These are phyloP conservation scores for Eucidaris tribuloides DNA, from an alignment of 35 echinoderm and acorn worm genomes.

Conservation along the genomic window DNA sequence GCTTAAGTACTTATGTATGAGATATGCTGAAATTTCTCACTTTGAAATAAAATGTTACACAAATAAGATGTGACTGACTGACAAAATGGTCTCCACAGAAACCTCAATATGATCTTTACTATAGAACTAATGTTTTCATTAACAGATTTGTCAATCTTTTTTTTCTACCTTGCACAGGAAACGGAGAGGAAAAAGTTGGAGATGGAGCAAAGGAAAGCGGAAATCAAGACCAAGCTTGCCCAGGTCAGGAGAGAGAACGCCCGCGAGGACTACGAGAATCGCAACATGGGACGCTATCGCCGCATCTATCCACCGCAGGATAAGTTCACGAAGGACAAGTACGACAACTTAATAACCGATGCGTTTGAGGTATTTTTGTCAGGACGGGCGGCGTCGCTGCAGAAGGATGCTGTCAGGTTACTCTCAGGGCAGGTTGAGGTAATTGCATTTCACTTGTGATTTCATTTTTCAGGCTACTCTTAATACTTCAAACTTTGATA, in stretches of 20 bases:
- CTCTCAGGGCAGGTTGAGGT: constrained; percentile 40
- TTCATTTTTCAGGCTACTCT: neutral
- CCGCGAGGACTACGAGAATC: constrained; percentile 89
- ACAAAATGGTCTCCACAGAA: neutral
- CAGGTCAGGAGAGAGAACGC: constrained; percentile 88
- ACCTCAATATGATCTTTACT: neutral
- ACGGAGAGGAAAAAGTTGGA: constrained; percentile 57
- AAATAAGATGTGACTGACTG: no score
- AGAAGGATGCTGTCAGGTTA: constrained; percentile 50
- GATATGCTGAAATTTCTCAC: no score
- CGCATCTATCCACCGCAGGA: constrained; percentile 89
- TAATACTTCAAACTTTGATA: neutral
- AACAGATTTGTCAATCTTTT: neutral
- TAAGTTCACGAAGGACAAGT: constrained; percentile 57
- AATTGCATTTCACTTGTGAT: neutral
- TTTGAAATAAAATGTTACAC: no score
- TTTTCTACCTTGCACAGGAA: constrained; percentile 31
- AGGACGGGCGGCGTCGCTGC: constrained; percentile 52
- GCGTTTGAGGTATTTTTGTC: constrained; percentile 91
- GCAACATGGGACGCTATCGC: constrained; percentile 86
- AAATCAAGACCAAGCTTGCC: constrained; percentile 73
- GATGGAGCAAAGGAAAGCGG: constrained; percentile 83
- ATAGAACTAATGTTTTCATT: neutral
- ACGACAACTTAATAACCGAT: constrained; percentile 70
- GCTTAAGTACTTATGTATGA: no score